Base-by-base conservation (phyloP, 2,113 vertebrate species). In the Coptodon bakossiorum region DNA sequence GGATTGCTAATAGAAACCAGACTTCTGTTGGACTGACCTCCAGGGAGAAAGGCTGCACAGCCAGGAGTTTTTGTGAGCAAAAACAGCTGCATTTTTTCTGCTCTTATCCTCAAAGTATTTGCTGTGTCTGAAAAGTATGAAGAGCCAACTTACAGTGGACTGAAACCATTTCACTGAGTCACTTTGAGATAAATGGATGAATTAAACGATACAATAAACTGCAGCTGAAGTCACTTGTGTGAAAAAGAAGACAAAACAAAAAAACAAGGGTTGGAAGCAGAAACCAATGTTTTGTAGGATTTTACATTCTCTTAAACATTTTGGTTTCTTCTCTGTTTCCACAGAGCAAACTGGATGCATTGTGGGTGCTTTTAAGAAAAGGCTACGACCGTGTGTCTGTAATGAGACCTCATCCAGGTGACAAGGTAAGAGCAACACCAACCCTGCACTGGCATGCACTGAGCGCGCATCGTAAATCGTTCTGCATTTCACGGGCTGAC, bases 351-450 rank as follows among this genome's bases (percentile, higher is more conserved):
- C 89, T 99, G 88, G 98, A 99, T 68, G 98, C 98, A 52, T 93
- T 99, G 87, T 99, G 98, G 98, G 97, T 98, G 5, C 94, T 99
- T 57, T 93, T 99, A 91, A 94, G 97, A 92, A 99, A 97, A 93
- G 98, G 98, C 34, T 99, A 99, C 2, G 97, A 99, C 91, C 98
- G 98, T 1, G 99, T 99, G 27, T 99, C 99, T 0, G 97, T 99
- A 80, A 99, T 99, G 98, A 97, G 98, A 85, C 99, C 99, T 7
- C 97, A 98, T 80, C 99, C 98, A 0, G 98, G 98, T 93, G 99
- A 99, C 94, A 98, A 98, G 98, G 99, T 99, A 98, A 87, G 7
- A 88, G 86, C 6, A 87, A n/a, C 66, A 54, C 31, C 22, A 80
- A 68, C 86, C 81, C 83, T 52, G 27, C 73, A 61, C 22, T 71